A percentile compares a stretch with the other conserved stretches of the same genome.
Conservation (phyloP, 2,113 vertebrate genomes). For the Actenoides lindsayi region DNA sequence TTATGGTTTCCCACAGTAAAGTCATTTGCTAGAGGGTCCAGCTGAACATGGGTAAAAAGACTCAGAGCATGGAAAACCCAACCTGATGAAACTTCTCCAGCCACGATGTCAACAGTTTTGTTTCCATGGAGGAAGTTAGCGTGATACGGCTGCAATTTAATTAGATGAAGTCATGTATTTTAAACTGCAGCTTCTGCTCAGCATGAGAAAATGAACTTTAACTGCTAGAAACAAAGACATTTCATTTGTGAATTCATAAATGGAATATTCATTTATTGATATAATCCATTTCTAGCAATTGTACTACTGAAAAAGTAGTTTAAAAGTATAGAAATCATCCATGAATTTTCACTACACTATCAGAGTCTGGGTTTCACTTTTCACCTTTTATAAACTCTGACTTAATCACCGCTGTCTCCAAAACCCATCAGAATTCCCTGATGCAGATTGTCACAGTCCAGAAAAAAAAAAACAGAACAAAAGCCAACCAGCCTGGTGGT, state of each 20-base stretch:
- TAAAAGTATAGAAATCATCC: neutral
- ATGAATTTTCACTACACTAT: neutral
- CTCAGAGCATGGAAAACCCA: neutral
- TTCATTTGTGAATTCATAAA: neutral
- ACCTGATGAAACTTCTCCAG: neutral
- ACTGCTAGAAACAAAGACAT: neutral
- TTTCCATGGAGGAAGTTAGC: neutral
- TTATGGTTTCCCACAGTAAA: neutral
- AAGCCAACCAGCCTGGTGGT: neutral
- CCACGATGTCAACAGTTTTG: neutral
- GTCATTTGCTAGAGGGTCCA: neutral
- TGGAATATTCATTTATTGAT: neutral
- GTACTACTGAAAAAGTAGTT: neutral
- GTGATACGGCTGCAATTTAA: neutral
- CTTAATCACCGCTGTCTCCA: neutral
- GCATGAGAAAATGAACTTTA: neutral
- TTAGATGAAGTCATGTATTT: neutral
- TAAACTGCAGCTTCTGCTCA: neutral
- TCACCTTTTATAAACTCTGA: neutral
- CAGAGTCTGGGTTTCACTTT: neutral
- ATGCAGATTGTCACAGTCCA: neutral
- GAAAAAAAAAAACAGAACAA: rapidly evolving
- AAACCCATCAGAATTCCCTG: neutral
- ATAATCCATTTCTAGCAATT: neutral
- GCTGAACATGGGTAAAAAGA: neutral